Evolutionary conservation across 2,797 vertebrate genomes (phyloP), one percentile per base, ranked within the genome.

Genomic region (Catharus ustulatus): DNA sequence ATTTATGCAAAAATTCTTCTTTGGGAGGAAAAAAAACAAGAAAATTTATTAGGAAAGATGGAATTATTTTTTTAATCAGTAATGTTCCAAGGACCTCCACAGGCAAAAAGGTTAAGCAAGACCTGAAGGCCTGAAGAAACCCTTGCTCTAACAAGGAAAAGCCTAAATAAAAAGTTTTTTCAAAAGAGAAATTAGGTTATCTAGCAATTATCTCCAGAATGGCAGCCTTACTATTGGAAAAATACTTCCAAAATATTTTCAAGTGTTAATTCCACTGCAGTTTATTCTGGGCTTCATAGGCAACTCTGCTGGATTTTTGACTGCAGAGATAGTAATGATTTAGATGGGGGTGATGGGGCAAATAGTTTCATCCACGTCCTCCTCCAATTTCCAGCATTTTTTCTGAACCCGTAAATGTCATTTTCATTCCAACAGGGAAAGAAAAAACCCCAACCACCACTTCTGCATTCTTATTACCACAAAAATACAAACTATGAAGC

Each of bases 311-410:
- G 17, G 46, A 78, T 66, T 80, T 58, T 4, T 22, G 10, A 69
- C n/a, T 72, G 24, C 26, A 88, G 40, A 29, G 42, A 30, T 54
- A 62, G 4, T 67, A 34, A 38, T 21, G 51, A 34, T 26, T 79
- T 21, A 38, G 29, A 20, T 34, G 12, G 2, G 26, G 6, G 13
- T 54, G 22, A 17, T 3, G 3, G 3, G 7, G 2, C 4, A 34
- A 29, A 48, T 27, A 57, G 9, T 78, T 87, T 51, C 11, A 68
- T 9, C 5, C 13, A 22, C 4, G 9, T 14, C 4, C 15, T 40
- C 21, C 17, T 48, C 15, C 19, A 5, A 40, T 49, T 68, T 49
- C 42, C 43, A 87, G 38, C 11, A 22, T 22, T 81, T 34, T 48
- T 54, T 48, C 52, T 67, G 8, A 90, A 83, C 32, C 43, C 34